These are phyloP conservation scores for Anarsia innoxiella DNA, from an alignment of 2,888 invertebrate genomes.

Conservation along the genomic window DNA sequence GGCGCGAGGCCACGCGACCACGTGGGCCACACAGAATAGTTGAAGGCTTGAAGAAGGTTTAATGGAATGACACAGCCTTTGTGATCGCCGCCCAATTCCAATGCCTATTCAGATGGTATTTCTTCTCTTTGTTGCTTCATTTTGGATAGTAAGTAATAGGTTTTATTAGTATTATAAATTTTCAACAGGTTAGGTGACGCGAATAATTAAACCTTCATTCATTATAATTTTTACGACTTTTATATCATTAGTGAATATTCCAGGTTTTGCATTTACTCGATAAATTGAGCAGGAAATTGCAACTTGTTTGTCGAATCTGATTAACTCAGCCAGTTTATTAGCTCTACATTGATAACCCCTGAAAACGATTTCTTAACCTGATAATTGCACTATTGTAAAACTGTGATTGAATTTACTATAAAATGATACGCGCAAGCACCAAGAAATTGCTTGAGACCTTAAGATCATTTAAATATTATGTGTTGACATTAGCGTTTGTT, in stretches of 20 bases:
- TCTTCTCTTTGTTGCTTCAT: constrained; percentile 73
- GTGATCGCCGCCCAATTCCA: constrained; percentile 73
- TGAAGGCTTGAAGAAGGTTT: constrained; percentile 70
- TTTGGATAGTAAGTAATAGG: constrained; percentile 71
- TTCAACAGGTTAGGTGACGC: constrained; percentile 51
- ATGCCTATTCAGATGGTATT: constrained; percentile 75
- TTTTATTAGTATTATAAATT: constrained; percentile 67
- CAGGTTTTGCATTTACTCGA: not conserved
- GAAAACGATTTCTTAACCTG: not conserved
- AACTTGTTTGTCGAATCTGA: constrained; percentile 3
- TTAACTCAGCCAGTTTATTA: not conserved
- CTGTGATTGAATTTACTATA: not conserved
- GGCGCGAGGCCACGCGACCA: constrained; percentile 56
- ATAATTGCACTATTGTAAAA: constrained; percentile 1
- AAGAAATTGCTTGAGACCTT: not conserved
- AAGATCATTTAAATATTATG: too few relatives aligned
- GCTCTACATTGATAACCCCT: not conserved
- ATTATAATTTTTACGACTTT: constrained; percentile 44
- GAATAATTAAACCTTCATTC: too few relatives aligned
- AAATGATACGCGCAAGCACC: too few relatives aligned
- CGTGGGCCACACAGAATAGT: constrained; percentile 65
- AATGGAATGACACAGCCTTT: constrained; percentile 74
- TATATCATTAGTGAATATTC: not conserved
- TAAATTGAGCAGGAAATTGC: not conserved
- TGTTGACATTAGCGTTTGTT: too few relatives aligned